Conservation (phyloP, 37 sponge, comb jelly and placozoan species). For the Axinella damicornis region DNA sequence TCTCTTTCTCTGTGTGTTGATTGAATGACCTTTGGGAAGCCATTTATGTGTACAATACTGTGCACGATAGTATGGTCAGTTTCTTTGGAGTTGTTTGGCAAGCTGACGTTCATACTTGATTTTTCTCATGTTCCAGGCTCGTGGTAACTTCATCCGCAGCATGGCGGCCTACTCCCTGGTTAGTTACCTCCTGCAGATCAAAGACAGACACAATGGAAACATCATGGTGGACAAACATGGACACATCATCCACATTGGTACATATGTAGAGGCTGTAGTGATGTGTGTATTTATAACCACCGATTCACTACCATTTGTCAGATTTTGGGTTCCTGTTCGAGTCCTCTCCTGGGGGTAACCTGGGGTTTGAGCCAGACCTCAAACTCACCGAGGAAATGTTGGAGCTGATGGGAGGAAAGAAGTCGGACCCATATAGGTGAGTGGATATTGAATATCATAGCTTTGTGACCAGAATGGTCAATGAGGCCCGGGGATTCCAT, state of each 20-base stretch:
- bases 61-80: too few relatives aligned
- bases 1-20: not conserved
- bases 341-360: constrained; percentile 98
- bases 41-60: too few relatives aligned
- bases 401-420: constrained; percentile 95
- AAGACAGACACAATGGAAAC: constrained; percentile 99
- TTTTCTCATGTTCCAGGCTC: constrained; percentile 53
- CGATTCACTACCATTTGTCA: not conserved
- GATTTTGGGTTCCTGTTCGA: constrained; percentile 99
- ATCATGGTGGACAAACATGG: constrained; percentile 92
- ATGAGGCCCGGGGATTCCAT: not conserved
- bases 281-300: not conserved
- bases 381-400: constrained; percentile 98
- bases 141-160: constrained; percentile 92
- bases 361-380: constrained; percentile 98
- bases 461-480: not conserved
- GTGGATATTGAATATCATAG: too few relatives aligned
- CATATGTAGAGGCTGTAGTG: not conserved
- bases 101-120: not conserved
- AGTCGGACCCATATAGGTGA: constrained; percentile 73
- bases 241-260: constrained; percentile 97
- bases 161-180: constrained; percentile 97
- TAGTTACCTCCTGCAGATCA: constrained; percentile 93
- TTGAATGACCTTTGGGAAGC: not conserved
- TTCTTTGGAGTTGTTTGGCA: constrained; percentile 4